A percentile compares a stretch with the other conserved stretches of the same genome.
These are phyloP conservation scores for Tetheella fluctuosa DNA, from an alignment of 2,888 invertebrate species.

Conservation along the genomic window DNA sequence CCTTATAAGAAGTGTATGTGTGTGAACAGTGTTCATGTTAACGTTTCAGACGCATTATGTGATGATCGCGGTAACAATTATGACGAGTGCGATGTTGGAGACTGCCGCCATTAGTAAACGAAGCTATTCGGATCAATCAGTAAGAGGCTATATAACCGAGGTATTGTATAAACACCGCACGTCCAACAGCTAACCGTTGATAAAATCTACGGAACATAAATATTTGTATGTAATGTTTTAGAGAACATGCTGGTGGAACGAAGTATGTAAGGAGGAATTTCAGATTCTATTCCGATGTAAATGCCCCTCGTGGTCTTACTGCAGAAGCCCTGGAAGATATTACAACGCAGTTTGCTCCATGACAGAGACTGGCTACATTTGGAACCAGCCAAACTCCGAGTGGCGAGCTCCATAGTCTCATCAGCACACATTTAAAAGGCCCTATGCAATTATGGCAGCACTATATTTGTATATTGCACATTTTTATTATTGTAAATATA, in stretches of 20 bases:
- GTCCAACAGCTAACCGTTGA: background rate
- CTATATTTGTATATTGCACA: slow-evolving; percentile 9
- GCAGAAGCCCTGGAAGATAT: slow-evolving; percentile 93
- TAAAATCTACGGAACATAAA: background rate
- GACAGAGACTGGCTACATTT: slow-evolving; percentile 95
- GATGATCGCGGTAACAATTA: slow-evolving; percentile 61
- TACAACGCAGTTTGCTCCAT: slow-evolving; percentile 96
- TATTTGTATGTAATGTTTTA: slow-evolving; percentile 58
- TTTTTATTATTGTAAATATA: slow-evolving; percentile 25
- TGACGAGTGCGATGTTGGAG: slow-evolving; percentile 64
- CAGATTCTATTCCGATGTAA: slow-evolving; percentile 93
- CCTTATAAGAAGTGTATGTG: slow-evolving; percentile 36
- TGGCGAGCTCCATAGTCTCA: slow-evolving; percentile 65
- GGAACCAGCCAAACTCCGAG: slow-evolving; percentile 89
- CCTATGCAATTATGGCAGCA: slow-evolving; percentile 10
- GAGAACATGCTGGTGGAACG: slow-evolving; percentile 97
- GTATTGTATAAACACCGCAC: slow-evolving; percentile 67
- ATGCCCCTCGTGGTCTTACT: slow-evolving; percentile 95
- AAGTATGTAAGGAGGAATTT: slow-evolving; percentile 96
- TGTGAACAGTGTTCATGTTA: slow-evolving; percentile 36
- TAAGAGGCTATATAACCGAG: slow-evolving; percentile 93
- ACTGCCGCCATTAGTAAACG: slow-evolving; percentile 82
- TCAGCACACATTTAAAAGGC: slow-evolving; percentile 13
- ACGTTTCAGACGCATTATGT: slow-evolving; percentile 70
- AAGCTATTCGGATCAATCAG: slow-evolving; percentile 91